These are phyloP conservation scores for Metacarcinus magister DNA, from an alignment of 2,888 invertebrate genomes.

Conservation along the genomic window DNA sequence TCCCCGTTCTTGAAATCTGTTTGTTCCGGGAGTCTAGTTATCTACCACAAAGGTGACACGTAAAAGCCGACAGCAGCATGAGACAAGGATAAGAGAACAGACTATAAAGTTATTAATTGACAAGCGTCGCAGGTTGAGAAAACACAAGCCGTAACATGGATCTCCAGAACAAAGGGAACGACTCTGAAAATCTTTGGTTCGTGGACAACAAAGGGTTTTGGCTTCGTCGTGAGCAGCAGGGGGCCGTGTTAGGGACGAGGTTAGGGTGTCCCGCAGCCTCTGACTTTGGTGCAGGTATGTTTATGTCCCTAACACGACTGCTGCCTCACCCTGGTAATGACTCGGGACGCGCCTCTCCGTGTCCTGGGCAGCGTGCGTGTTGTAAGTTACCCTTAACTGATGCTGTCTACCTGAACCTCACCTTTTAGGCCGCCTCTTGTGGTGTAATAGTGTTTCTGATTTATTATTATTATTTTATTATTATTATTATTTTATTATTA, in stretches of 20 bases:
- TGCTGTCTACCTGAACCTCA: neutral
- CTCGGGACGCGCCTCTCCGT: neutral
- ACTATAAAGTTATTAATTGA: neutral
- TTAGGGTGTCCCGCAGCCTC: constrained; percentile 3
- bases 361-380: neutral
- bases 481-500: neutral
- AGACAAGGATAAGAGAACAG: neutral
- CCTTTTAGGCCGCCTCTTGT: neutral
- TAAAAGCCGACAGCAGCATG: neutral
- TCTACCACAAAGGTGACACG: neutral
- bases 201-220: neutral
- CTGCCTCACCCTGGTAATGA: neutral
- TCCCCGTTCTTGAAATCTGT: neutral
- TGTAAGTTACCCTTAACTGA: neutral
- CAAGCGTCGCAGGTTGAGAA: neutral
- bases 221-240: neutral
- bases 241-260: neutral
- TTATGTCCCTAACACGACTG: neutral
- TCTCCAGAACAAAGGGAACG: constrained; percentile 6
- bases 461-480: neutral
- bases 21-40: neutral
- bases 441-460: neutral
- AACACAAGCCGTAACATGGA: neutral
- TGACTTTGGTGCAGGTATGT: neutral
- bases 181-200: neutral